phyloP scores from a whole-genome alignment of 2,113 vertebrate genomes.

The Chiloscyllium plagiosum region DNA sequence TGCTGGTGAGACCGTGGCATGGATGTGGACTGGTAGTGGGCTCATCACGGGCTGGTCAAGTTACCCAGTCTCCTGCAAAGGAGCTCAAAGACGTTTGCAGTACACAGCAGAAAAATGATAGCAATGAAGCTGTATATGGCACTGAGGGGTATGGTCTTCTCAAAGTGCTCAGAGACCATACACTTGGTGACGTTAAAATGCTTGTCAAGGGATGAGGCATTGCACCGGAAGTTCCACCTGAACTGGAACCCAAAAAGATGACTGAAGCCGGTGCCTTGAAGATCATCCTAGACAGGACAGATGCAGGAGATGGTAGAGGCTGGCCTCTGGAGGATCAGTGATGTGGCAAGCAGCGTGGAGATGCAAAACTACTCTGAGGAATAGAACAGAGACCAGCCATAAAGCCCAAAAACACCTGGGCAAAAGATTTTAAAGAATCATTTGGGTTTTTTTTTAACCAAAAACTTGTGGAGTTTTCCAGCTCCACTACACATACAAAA shows the following conservation, averaged over 20 bases:
- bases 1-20: neutral
- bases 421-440: conserved; percentile 42
- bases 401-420: conserved; percentile 75
- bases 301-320: conserved; percentile 70
- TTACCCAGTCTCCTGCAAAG: conserved; percentile 67
- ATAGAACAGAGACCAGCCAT: conserved; percentile 71
- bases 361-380: conserved; percentile 75
- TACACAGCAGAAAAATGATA: conserved; percentile 71
- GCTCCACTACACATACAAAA: neutral
- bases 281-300: conserved; percentile 72
- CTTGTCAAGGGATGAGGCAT: conserved; percentile 62
- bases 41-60: conserved; percentile 58
- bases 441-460: neutral
- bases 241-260: conserved; percentile 80
- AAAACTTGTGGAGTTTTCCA: neutral
- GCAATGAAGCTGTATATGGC: conserved; percentile 80
- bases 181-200: conserved; percentile 65
- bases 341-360: conserved; percentile 73
- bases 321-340: conserved; percentile 70
- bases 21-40: no score
- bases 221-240: no score
- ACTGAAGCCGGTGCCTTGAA: conserved; percentile 75
- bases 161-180: conserved; percentile 81
- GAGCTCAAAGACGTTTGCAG: conserved; percentile 77
- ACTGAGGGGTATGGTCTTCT: conserved; percentile 84